Conservation (phyloP, 2,888 invertebrate species). For the Creontiades dilutus region DNA sequence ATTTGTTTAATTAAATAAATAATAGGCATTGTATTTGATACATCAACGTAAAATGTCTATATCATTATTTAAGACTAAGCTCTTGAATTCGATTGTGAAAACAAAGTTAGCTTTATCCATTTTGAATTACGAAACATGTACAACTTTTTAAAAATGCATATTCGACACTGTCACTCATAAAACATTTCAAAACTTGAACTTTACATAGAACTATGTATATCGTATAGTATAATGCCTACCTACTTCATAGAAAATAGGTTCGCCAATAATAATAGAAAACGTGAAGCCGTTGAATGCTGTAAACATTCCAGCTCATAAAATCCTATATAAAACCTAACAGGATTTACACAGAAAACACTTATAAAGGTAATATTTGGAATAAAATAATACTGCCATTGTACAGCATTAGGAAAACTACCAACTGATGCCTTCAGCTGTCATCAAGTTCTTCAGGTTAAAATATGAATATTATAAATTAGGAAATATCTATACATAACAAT, state of each 20-base stretch:
- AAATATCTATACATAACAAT: not conserved
- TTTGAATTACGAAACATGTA: too few species aligned
- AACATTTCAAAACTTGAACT: constrained; percentile 22
- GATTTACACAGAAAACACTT: constrained; percentile 27
- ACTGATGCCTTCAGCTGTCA: not conserved
- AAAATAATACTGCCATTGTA: constrained; percentile 44
- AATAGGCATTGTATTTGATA: too few species aligned
- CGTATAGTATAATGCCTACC: not conserved
- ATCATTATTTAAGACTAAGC: too few species aligned
- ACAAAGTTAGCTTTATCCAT: too few species aligned
- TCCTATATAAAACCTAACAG: constrained; percentile 37
- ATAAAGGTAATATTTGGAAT: constrained; percentile 45
- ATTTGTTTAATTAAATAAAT: too few species aligned
- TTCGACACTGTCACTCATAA: not conserved
- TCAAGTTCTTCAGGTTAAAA: not conserved
- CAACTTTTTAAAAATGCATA: too few species aligned
- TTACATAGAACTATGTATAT: not conserved
- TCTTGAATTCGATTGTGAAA: too few species aligned
- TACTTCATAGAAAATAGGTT: not conserved
- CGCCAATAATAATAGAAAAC: not conserved
- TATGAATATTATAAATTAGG: not conserved
- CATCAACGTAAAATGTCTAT: too few species aligned
- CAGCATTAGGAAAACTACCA: constrained; percentile 42
- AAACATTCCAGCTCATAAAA: constrained; percentile 20
- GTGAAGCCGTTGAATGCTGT: not conserved